Evolutionary conservation across 1,140 invertebrate genomes (phyloP), one percentile per base, ranked within the genome.

Genomic region (Venustaconcha ellipsiformis): DNA sequence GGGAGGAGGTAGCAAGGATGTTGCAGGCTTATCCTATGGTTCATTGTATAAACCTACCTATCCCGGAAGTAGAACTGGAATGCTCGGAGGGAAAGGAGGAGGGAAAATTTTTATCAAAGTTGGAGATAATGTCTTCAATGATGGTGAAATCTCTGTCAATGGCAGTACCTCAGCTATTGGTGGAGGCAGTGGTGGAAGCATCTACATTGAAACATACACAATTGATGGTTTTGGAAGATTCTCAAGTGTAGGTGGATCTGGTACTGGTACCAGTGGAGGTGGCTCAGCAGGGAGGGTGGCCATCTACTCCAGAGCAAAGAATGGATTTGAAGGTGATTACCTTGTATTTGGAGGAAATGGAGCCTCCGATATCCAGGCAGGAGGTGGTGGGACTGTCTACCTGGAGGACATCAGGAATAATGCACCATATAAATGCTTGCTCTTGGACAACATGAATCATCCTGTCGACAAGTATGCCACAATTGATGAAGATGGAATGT

Each of bases 131-230:
- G 60, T 85, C 15, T 79, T 83, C 62, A 84, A 83, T 75, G 85
- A 86, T 72, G 85, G 85, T 14, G 79, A 79, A 15, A 82, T 86
- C n/a, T 76, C 81, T 66, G 85, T 82, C 14, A 81, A 82, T 76
- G 85, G 84, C 62, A 80, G 70, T 71, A 62, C 62, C 58, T 76
- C 81, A n/a, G 56, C 17, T n/a, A 57, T 75, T 65, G 85, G 85
- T 62, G 84, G 82, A 14, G 85, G 85, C 15, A 86, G 85, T 75
- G 85, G 82, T 13, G 85, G 85, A 12, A 85, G 82, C 71, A 84
- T 86, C 14, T 76, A 81, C 79, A 80, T 86, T n/a, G 74, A 83
- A 56, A 70, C 83, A 13, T 79, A 76, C 20, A 62, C 75, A 37
- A 83, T 86, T 63, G 81, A 86, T 74, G 85, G 84, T 12, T 84